A percentile compares a stretch with the other conserved stretches of the same genome.
Evolutionary conservation across 1,140 invertebrate genomes (phyloP).

Genomic region (Brachionus koreanus): DNA sequence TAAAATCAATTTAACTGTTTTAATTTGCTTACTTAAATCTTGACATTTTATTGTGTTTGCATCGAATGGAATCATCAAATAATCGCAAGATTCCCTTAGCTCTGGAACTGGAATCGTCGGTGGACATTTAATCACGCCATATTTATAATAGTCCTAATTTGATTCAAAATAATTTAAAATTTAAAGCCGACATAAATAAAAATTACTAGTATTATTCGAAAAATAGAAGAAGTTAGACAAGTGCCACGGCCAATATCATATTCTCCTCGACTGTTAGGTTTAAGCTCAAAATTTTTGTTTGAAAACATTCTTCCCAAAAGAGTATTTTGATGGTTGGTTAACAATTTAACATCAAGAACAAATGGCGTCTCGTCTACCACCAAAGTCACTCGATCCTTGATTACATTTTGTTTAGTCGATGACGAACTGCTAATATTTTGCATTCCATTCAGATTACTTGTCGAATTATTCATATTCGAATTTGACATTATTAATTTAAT

Average conservation of each 20-base stretch:
- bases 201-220: conserved; percentile 75
- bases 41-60: conserved; percentile 90
- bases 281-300: conserved; percentile 74
- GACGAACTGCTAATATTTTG: not conserved
- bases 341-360: conserved; percentile 81
- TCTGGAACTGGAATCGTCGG: conserved; percentile 81
- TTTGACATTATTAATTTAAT: not conserved
- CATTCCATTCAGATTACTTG: not conserved
- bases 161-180: not conserved
- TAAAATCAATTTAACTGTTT: conserved; percentile 54
- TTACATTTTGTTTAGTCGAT: not conserved
- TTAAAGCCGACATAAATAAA: not conserved
- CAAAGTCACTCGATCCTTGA: conserved; percentile 65
- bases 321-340: conserved; percentile 83
- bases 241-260: conserved; percentile 98
- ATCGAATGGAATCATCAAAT: conserved; percentile 94
- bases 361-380: conserved; percentile 89
- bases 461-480: conserved; percentile 35
- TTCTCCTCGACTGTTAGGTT: conserved; percentile 90
- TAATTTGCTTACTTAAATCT: conserved; percentile 69
- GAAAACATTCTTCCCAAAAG: conserved; percentile 96
- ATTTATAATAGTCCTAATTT: conserved; percentile 80
- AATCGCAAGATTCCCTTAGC: conserved; percentile 94
- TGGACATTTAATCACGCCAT: conserved; percentile 80
- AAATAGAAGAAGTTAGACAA: conserved; percentile 75